Conservation (phyloP, 2,113 vertebrate genomes). For the Chlorodrepanis virens region DNA sequence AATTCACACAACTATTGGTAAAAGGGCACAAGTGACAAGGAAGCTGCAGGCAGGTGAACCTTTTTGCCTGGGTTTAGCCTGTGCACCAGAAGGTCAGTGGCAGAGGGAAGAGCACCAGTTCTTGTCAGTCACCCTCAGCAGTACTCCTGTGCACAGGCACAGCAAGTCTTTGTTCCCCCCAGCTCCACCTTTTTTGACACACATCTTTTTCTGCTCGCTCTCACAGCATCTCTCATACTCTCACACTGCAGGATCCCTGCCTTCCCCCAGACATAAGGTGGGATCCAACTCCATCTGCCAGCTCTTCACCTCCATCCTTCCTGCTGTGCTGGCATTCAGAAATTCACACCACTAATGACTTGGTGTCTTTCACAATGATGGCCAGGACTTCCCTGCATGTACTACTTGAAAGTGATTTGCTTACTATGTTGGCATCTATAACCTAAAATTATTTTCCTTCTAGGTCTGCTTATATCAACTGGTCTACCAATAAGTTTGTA, state of each 20-base stretch:
- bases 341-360: background rate
- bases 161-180: background rate
- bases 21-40: background rate
- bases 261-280: background rate
- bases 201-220: background rate
- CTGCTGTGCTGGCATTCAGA: background rate
- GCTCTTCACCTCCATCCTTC: background rate
- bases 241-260: background rate
- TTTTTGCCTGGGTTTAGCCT: background rate
- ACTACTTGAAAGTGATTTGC: background rate
- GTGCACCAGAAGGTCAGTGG: background rate
- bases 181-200: fast-evolving
- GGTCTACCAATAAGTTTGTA: background rate
- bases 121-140: background rate
- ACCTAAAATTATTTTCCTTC: background rate
- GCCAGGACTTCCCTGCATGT: background rate
- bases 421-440: background rate
- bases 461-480: background rate
- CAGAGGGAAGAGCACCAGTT: fast-evolving
- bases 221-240: background rate
- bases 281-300: background rate
- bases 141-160: background rate
- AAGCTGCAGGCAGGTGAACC: background rate
- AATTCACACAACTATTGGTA: background rate
- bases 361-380: background rate